Evolutionary conservation across 35 echinoderm and acorn worm genomes (phyloP).

Genomic region (Heliocidaris erythrogramma): DNA sequence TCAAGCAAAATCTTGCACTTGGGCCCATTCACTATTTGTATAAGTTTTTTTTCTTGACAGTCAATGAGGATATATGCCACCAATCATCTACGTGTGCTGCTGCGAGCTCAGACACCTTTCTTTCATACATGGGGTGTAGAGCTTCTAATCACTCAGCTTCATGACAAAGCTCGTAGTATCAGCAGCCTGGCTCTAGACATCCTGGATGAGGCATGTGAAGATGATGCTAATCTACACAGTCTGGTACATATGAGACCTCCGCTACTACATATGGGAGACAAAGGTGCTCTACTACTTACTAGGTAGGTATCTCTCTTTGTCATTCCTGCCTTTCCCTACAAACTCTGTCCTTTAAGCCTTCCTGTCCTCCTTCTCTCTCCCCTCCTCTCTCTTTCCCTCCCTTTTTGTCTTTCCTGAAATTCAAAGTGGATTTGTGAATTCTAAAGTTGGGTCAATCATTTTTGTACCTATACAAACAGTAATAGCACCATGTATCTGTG

Average conservation of each 20-base stretch:
- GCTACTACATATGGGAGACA: conserved; percentile 90
- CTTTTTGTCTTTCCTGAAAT: no score
- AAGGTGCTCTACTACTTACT: conserved; percentile 73
- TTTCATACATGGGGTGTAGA: conserved; percentile 96
- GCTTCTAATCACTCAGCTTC: conserved; percentile 79
- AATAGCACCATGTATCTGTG: no score
- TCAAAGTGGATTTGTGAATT: no score
- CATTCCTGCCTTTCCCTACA: no score
- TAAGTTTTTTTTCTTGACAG: conserved; percentile 21
- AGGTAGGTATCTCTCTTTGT: conserved; percentile 45
- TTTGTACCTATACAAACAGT: no score
- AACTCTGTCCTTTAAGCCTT: no score
- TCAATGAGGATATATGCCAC: conserved; percentile 83
- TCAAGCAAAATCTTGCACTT: no score
- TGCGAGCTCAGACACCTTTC: conserved; percentile 81
- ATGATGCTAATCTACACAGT: conserved; percentile 81
- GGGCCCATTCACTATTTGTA: no score
- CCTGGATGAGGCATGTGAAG: conserved; percentile 94
- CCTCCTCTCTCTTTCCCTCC: no score
- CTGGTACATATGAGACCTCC: conserved; percentile 88
- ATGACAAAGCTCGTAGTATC: conserved; percentile 75
- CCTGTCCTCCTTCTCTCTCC: no score
- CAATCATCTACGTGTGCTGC: conserved; percentile 79
- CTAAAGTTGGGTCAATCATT: no score
- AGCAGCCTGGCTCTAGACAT: conserved; percentile 73